Percentiles rank a stretch among this genome's conserved stretches.
These are phyloP conservation scores for Onychostoma macrolepis DNA, from an alignment of 2,113 vertebrate genomes.

Conservation along the genomic window DNA sequence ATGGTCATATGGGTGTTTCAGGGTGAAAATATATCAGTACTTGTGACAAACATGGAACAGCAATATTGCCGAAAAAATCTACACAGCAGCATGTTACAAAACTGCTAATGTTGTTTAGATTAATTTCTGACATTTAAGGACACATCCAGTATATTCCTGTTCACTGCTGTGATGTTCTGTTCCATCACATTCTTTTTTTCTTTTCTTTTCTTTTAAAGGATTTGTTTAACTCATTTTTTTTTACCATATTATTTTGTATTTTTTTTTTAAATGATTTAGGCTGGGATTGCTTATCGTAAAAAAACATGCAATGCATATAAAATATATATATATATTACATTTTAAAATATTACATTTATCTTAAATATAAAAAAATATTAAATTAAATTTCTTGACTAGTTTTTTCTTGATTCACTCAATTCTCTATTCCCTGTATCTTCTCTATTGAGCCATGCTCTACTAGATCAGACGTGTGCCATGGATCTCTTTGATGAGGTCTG, in stretches of 20 bases:
- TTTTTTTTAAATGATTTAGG: not conserved
- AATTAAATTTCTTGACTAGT: not conserved
- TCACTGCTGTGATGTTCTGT: too few relatives aligned
- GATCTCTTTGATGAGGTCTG: conserved; percentile 68
- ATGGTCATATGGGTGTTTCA: not conserved
- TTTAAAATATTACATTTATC: too few relatives aligned
- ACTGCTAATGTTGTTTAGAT: not conserved
- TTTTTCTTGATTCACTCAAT: not conserved
- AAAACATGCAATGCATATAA: not conserved
- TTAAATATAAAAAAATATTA: too few relatives aligned
- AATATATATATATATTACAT: too few relatives aligned
- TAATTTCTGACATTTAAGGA: not conserved
- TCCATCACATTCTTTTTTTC: too few relatives aligned
- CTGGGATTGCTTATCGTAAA: not conserved
- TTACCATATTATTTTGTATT: too few relatives aligned
- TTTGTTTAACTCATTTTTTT: not conserved
- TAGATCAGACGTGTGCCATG: conserved; percentile 55
- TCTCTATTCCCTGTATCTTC: not conserved
- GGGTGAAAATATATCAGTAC: not conserved
- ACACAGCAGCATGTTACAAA: not conserved
- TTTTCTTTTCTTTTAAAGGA: not conserved
- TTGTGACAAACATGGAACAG: not conserved
- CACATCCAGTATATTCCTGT: not conserved
- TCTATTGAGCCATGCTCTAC: not conserved
- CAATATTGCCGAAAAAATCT: not conserved